Evolutionary conservation across 2,113 vertebrate genomes (phyloP), one percentile per base, ranked within the genome.

Genomic region (Columba livia): DNA sequence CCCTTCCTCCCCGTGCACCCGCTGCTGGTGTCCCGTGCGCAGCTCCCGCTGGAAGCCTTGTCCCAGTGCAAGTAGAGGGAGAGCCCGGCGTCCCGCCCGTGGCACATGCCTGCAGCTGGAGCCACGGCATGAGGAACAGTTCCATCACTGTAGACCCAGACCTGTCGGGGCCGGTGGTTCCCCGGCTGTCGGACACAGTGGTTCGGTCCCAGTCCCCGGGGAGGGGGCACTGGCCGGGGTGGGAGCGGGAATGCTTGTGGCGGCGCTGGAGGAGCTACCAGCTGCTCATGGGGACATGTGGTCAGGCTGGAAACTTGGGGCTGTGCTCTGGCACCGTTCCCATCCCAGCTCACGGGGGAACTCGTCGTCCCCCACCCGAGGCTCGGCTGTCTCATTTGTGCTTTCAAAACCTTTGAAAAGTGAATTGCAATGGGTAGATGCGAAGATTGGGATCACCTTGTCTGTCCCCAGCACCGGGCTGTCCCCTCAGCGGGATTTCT

Each of bases 111-210:
- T 3, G 3, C 1, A 24, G 28, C 10, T 28, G 61, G 16, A 23
- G 47, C 7, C 1, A 31, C 2, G 20, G 12, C 6, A 9, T 36
- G 38, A 17, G 47, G 40, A 44, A 7, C 4, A 5, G 4, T 8
- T 5, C 36, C 38, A 3, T 29, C 11, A 7, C 32, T 12, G 3
- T 11, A 36, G 66, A 18, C 32, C 28, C 6, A 4, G 60, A 16
- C 44, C 28, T 6, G 32, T 7, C 6, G 8, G 19, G 29, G 23
- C 38, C 3, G 5, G 51, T 4, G 16, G 10, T 36, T 34, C 15
- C 40, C 29, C 6, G 4, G 5, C 11, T 26, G 9, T 4, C 1
- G 11, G 34, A 29, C 0, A 1, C 26, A 1, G 9, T 1, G 21
- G 32, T 10, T 29, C 20, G 14, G 17, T 44, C 6, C 11, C 11